A percentile compares a stretch with the other conserved stretches of the same genome.
phyloP scores from a whole-genome alignment of 2,113 vertebrate species.

The Sitta europaea region DNA sequence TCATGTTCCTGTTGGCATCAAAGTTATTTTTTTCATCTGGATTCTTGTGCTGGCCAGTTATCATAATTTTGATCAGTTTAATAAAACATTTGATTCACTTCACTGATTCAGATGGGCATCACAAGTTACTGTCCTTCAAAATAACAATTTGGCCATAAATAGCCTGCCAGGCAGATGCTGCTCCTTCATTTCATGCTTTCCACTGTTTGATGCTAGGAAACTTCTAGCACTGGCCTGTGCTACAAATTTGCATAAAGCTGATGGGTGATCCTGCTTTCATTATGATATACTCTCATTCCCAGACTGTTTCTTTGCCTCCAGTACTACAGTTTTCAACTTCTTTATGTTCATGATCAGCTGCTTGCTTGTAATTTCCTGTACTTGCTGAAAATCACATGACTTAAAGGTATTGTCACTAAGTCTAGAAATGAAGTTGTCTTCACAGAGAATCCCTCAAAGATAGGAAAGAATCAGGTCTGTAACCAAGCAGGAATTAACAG shows the following conservation, averaged over 20 bases:
- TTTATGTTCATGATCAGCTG: background rate
- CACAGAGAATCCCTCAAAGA: background rate
- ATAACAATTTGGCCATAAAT: background rate
- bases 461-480: background rate
- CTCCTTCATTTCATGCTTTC: background rate
- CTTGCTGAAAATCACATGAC: background rate
- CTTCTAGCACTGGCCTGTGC: background rate
- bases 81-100: background rate
- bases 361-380: background rate
- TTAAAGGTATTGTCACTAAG: background rate
- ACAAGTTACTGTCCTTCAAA: background rate
- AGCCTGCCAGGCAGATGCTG: background rate
- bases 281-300: background rate
- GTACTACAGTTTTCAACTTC: background rate
- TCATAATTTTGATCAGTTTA: background rate
- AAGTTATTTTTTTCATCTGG: background rate
- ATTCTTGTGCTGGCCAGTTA: background rate
- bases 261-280: background rate
- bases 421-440: background rate
- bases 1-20: background rate
- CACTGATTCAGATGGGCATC: background rate
- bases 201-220: background rate
- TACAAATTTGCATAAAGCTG: background rate
- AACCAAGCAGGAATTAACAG: background rate
- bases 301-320: background rate